Base-by-base conservation (phyloP, 1,140 invertebrate species). In the Lycorma delicatula region DNA sequence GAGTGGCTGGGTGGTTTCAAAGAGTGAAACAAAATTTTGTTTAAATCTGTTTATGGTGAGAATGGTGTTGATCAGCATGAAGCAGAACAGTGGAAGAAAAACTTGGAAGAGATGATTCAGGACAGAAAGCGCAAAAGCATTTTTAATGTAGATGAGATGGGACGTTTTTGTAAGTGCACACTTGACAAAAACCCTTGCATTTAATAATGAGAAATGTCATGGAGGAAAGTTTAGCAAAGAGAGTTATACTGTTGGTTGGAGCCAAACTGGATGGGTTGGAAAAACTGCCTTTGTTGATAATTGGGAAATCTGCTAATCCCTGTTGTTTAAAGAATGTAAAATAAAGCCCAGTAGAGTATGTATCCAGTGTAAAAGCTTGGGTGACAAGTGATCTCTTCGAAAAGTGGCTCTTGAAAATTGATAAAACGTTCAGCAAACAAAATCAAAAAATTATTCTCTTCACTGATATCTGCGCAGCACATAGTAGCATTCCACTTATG, bases 371-470 rank as follows among this genome's bases (percentile, higher is more conserved):
- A 31, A 36, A 22, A 28, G 9, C 48, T 0, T 0, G 27, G 22
- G 29, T 36, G 23, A 41, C 16, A 34, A 18, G n/a, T n/a, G 18
- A 46, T 7, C 5, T 60, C 41, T 55, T 60, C 56, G 20, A 50
- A 56, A 51, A 54, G 13, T 54, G 58, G 52, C 36, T 54, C 13
- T 20, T 60, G 13, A 47, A 60, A 52, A 26, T 60, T 27, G 54
- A 60, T 26, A 56, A 52, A 46, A 50, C 56, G 48, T 56, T 56
- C 36, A 47, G 11, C 9, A 56, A 36, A 56, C 20, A 60, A 56
- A 60, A 56, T 34, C 25, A 48, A 50, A 56, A 60, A 26, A 51
- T 60, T 26, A 31, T 55, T 26, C 29, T 60, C 18, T 60, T 60
- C 26, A 55, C 50, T 28, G 58, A 55, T 47, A 60, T 55, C 28